phyloP scores from a whole-genome alignment of 2,888 invertebrate genomes.

The Carcina quercana region DNA sequence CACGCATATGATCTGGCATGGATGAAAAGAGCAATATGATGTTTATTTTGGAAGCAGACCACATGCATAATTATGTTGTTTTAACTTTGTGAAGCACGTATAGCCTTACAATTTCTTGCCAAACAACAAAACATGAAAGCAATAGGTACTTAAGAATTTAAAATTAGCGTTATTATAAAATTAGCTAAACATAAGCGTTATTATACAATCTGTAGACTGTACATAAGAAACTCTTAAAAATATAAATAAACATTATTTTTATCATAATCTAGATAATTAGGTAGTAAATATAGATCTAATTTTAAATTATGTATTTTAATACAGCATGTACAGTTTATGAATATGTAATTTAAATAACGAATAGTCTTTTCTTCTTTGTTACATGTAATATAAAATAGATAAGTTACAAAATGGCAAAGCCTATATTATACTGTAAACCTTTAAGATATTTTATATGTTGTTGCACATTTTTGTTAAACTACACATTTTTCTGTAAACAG shows the following conservation, averaged over 20 bases:
- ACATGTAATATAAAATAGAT: slow-evolving; percentile 23
- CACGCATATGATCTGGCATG: no score
- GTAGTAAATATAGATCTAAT: no score
- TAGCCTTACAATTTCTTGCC: no score
- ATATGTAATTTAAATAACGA: slow-evolving; percentile 30
- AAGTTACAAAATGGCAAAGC: slow-evolving; percentile 38
- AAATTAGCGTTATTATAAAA: no score
- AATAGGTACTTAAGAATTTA: no score
- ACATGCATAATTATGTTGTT: no score
- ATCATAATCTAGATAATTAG: no score
- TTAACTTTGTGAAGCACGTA: no score
- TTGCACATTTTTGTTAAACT: slow-evolving; percentile 48
- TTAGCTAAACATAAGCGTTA: no score
- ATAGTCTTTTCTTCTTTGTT: slow-evolving; percentile 38
- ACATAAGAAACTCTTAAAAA: slow-evolving; percentile 22
- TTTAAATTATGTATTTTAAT: slow-evolving; percentile 34
- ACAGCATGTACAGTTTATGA: slow-evolving; percentile 41
- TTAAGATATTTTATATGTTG: slow-evolving; percentile 42
- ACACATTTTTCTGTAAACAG: slow-evolving; percentile 45
- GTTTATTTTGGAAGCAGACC: no score
- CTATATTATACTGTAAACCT: slow-evolving; percentile 23
- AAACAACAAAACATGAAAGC: no score
- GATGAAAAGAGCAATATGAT: no score
- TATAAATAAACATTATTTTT: slow-evolving; percentile 8
- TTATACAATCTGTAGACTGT: slow-evolving; percentile 30